phyloP scores from a whole-genome alignment of 2,113 vertebrate species.

The Onychostoma macrolepis region DNA sequence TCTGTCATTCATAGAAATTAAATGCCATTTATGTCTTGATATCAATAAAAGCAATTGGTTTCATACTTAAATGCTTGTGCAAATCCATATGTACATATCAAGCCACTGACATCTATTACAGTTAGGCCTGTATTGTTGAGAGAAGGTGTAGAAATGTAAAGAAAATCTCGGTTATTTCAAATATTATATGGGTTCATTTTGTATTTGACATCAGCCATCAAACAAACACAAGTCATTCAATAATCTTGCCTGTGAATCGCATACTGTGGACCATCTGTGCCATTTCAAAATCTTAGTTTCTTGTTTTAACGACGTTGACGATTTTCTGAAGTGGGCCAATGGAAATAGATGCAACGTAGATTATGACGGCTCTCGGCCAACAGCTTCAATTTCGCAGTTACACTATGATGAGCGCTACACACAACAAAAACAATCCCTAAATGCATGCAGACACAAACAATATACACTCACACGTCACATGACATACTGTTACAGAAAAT shows the following conservation, averaged over 20 bases:
- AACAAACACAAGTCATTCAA: not conserved
- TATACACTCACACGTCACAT: constrained; percentile 71
- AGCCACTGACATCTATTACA: not conserved
- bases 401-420: not conserved
- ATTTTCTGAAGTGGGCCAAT: constrained; percentile 16
- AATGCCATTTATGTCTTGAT: constrained; percentile 1
- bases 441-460: constrained; percentile 59
- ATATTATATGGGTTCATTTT: not conserved
- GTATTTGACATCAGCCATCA: not conserved
- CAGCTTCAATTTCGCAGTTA: constrained; percentile 21
- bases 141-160: constrained; percentile 23
- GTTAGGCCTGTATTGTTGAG: constrained; percentile 10
- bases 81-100: constrained; percentile 3
- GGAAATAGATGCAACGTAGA: constrained; percentile 31
- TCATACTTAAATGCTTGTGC: not conserved
- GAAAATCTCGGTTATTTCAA: not conserved
- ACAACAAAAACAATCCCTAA: constrained; percentile 17
- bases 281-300: constrained; percentile 17
- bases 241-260: not conserved
- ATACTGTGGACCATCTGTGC: not conserved
- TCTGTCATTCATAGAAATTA: not conserved
- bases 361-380: constrained; percentile 3
- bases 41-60: not conserved
- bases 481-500: constrained; percentile 54
- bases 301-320: not conserved